Evolutionary conservation across 1,140 invertebrate species (phyloP), one percentile per base, ranked within the genome.

Genomic region (Atopsyche davidsoni): DNA sequence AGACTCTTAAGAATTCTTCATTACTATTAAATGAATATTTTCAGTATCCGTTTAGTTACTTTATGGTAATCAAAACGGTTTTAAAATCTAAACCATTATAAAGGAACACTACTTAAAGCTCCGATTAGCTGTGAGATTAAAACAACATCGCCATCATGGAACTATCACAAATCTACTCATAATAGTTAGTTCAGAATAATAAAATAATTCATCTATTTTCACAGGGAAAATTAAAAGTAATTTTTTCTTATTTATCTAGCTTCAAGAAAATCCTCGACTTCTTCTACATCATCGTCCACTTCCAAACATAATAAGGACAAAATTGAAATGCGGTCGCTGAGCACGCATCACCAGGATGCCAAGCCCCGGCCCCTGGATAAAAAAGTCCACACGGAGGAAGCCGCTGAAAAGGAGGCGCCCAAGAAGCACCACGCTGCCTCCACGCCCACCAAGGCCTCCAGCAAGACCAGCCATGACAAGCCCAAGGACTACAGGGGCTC

Each of bases 251-350:
- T 66, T 46, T 60, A 65, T 40, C 58, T 62, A 39, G 46, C 57
- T 9, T 28, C 13, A 41, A 40, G n/a, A 52, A n/a, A n/a, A n/a
- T n/a, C n/a, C n/a, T n/a, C n/a, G n/a, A n/a, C n/a, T n/a, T n/a
- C n/a, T n/a, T n/a, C n/a, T n/a, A n/a, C 21, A 16, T 41, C 67
- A 16, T 16, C 34, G 2, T 39, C 46, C 22, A 16, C 51, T n/a
- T 36, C 41, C 4, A 70, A 69, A 57, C 67, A 70, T 42, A 73
- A 70, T 50, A 61, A 58, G 14, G 72, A 70, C 9, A 70, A 72
- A 2, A 74, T 74, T 40, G 72, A 74, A 51, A 74, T 74, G 72
- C 55, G 72, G 59, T 68, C 70, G 0, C 51, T 74, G 0, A 69
- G 68, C 49, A 62, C 67, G 2, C 47, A 50, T 40, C 23, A 13